phyloP scores from a whole-genome alignment of 2,797 vertebrate genomes.

The Odontamblyopus lacepedii region DNA sequence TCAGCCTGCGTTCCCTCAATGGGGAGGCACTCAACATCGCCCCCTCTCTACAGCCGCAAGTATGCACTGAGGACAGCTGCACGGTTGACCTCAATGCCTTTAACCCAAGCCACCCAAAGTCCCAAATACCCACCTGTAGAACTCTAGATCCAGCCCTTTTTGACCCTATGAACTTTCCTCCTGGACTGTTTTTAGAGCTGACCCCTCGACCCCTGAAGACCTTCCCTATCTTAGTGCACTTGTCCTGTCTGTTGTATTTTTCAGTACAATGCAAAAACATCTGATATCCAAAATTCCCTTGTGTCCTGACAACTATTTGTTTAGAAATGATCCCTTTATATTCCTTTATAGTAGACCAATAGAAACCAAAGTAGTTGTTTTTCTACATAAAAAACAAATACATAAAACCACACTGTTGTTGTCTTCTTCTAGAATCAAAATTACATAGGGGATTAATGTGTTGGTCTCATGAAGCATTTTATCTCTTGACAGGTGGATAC shows the following conservation, averaged over 20 bases:
- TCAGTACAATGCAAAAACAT: not conserved
- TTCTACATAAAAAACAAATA: not conserved
- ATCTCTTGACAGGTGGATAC: conserved; percentile 83
- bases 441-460: not conserved
- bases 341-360: conserved; percentile 17
- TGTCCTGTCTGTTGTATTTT: not conserved
- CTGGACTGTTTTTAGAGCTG: conserved; percentile 16
- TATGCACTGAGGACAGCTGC: conserved; percentile 72
- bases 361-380: not conserved
- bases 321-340: conserved; percentile 1
- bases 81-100: conserved; percentile 62
- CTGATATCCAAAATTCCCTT: not conserved
- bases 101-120: conserved; percentile 38
- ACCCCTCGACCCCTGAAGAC: conserved; percentile 11
- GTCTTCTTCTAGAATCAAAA: not conserved
- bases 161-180: conserved; percentile 29
- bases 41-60: conserved; percentile 83
- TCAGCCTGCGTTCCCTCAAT: conserved; percentile 81
- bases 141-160: conserved; percentile 33
- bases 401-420: not conserved
- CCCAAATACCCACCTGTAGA: conserved; percentile 44
- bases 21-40: conserved; percentile 78
- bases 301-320: not conserved
- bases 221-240: conserved; percentile 11
- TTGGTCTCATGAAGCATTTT: conserved; percentile 13